Base-by-base conservation (phyloP, 2,888 invertebrate species). In the Aquatica leii region DNA sequence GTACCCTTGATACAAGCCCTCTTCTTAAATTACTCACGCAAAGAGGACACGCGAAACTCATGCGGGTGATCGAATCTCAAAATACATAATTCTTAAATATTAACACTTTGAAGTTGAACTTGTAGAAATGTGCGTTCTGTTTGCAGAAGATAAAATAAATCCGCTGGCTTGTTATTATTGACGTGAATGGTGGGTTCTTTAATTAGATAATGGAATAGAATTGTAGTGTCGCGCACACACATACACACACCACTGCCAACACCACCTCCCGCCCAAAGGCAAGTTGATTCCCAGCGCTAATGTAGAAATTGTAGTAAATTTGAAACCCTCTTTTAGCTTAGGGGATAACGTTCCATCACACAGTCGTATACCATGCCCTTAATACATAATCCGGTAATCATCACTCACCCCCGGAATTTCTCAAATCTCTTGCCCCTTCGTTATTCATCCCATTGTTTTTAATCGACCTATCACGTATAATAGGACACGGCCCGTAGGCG, bases 291-390 rank as follows among this genome's bases (percentile, higher is more conserved):
- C 51, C 50, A 43, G 18, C 40, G 58, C 58, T 58, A 46, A 58
- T 51, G 51, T 31, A 51, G 58, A 58, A 58, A 41, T 57, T 35
- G 20, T 12, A 56, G 56, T 56, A 57, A 57, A 57, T 57, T 57
- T 57, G 35, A 24, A 49, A 18, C 46, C 34, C 40, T 40, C 24
- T 12, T 55, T 51, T 61, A 49, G 57, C 55, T 46, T 50, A 46
- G 52, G 65, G 67, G 15, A 65, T 65, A 67, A 67, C 64, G 65
- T 65, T 61, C 65, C 67, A 65, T 65, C 62, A 65, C 62, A 67
- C 61, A 65, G 62, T 51, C 65, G 60, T 59, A 59, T 64, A 60
- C 55, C 54, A 59, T 24, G 24, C 46, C 67, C 55, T 49, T 61
- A 60, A 60, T 54, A 37, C 49, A 49, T 54, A 60, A 60, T 60